Percentiles rank a stretch among this genome's conserved stretches.
phyloP scores from a whole-genome alignment of 2,797 vertebrate genomes.

The Protosalanx chinensis region DNA sequence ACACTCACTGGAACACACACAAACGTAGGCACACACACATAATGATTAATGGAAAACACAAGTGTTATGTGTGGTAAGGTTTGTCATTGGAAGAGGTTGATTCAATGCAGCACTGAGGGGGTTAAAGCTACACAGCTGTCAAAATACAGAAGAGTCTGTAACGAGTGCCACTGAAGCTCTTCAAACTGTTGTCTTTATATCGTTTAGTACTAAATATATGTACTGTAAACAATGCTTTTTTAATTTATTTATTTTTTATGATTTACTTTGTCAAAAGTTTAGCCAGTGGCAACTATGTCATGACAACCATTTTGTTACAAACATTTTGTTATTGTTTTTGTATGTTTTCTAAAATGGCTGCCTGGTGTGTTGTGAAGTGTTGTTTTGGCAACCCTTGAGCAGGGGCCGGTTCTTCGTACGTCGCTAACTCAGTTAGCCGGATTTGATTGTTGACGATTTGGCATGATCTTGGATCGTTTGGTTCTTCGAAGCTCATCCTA shows the following conservation, averaged over 20 bases:
- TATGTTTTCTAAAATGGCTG: slow-evolving; percentile 13
- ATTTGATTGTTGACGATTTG: too few species aligned
- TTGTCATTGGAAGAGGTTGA: too few species aligned
- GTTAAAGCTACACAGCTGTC: neutral
- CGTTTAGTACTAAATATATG: neutral
- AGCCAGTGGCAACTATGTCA: neutral
- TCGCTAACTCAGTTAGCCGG: too few species aligned
- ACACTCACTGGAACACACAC: too few species aligned
- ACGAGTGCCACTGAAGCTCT: neutral
- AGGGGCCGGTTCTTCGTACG: neutral
- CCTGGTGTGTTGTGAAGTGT: slow-evolving; percentile 2
- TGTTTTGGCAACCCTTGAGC: neutral
- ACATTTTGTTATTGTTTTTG: neutral
- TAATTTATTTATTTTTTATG: neutral
- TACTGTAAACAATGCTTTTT: neutral
- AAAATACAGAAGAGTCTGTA: neutral
- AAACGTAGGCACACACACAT: too few species aligned
- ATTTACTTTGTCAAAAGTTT: neutral
- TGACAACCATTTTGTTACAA: neutral
- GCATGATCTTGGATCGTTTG: too few species aligned
- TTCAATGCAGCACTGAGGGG: neutral
- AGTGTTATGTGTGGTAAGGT: too few species aligned
- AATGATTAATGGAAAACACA: too few species aligned
- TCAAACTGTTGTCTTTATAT: neutral
- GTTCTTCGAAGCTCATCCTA: too few species aligned